phyloP scores from a whole-genome alignment of 1,140 invertebrate species.

The Chrysoperla carnea region DNA sequence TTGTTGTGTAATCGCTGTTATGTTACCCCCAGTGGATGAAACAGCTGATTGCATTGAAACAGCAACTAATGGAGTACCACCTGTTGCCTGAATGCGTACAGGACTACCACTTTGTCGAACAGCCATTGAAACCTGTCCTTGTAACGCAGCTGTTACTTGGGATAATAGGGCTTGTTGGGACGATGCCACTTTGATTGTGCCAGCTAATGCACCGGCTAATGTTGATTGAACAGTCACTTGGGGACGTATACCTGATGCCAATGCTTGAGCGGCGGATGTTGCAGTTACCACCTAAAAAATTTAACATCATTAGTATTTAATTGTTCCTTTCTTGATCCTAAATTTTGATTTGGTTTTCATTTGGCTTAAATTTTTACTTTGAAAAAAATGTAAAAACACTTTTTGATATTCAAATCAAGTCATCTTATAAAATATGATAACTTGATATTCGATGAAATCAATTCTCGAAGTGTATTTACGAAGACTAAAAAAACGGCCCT shows the following conservation, averaged over 20 bases:
- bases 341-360: too few species aligned
- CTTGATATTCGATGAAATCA: too few species aligned
- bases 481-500: too few species aligned
- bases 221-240: constrained; percentile 17
- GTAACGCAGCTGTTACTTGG: constrained; percentile 23
- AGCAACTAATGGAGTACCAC: constrained; percentile 25
- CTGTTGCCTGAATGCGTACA: constrained; percentile 26
- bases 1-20: neutral
- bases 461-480: too few species aligned
- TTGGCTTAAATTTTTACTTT: too few species aligned
- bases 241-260: constrained; percentile 25
- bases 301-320: neutral
- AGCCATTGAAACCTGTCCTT: constrained; percentile 17
- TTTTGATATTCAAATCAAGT: too few species aligned
- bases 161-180: constrained; percentile 21
- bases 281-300: constrained; percentile 26
- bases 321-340: neutral
- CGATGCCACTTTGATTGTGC: constrained; percentile 25
- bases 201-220: constrained; percentile 20
- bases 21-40: neutral
- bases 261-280: constrained; percentile 21
- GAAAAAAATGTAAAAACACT: too few species aligned
- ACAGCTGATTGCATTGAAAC: constrained; percentile 21
- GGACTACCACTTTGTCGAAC: constrained; percentile 24
- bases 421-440: too few species aligned